A percentile compares a stretch with the other conserved stretches of the same genome.
phyloP scores from a whole-genome alignment of 2,888 invertebrate genomes.

The Carterocephalus palaemon region DNA sequence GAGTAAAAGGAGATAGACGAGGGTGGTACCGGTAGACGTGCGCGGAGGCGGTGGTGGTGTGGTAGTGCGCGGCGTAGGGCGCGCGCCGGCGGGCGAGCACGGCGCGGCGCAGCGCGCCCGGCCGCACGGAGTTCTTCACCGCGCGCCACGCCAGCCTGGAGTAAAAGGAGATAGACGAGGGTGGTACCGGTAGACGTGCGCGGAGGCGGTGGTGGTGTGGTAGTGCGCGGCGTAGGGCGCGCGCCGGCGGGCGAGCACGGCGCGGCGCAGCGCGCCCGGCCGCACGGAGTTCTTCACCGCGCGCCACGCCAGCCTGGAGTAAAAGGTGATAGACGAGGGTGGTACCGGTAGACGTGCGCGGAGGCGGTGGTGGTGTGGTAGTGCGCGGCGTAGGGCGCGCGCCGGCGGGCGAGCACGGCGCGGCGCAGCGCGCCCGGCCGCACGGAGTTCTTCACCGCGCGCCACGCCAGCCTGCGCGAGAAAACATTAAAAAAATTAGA shows the following conservation, averaged over 20 bases:
- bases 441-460: slow-evolving; percentile 82
- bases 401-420: slow-evolving; percentile 81
- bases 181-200: slow-evolving; percentile 46
- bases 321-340: neutral
- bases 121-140: slow-evolving; percentile 83
- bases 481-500: neutral
- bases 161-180: neutral
- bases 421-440: slow-evolving; percentile 87
- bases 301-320: slow-evolving; percentile 83
- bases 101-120: slow-evolving; percentile 86
- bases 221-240: slow-evolving; percentile 59
- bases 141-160: slow-evolving; percentile 84
- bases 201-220: slow-evolving; percentile 54
- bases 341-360: slow-evolving; percentile 49
- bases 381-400: slow-evolving; percentile 56
- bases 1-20: neutral
- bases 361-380: slow-evolving; percentile 56
- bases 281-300: slow-evolving; percentile 83
- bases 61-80: slow-evolving; percentile 60
- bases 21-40: slow-evolving; percentile 43
- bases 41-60: slow-evolving; percentile 53
- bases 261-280: slow-evolving; percentile 87
- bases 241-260: slow-evolving; percentile 80
- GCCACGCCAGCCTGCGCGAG: slow-evolving; percentile 81
- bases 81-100: slow-evolving; percentile 79